Percentiles rank a stretch among this genome's conserved stretches.
Evolutionary conservation across 2,113 vertebrate genomes (phyloP).

Genomic region (Rhynchopsitta pachyrhyncha): DNA sequence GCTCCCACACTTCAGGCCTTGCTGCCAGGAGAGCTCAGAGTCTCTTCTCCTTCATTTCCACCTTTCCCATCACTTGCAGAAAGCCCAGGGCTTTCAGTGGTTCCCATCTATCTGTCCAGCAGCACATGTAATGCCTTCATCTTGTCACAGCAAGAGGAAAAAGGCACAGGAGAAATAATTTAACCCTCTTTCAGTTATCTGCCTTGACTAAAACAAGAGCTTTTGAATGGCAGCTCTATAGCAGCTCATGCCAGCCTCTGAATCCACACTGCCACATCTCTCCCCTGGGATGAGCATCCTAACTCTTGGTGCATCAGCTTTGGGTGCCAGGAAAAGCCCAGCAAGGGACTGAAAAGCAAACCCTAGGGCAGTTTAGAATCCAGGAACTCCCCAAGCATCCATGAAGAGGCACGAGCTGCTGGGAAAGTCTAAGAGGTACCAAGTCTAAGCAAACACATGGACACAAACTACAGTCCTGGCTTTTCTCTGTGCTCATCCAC

Average conservation of each 20-base stretch:
- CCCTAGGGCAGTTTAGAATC: too few relatives aligned
- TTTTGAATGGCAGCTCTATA: too few relatives aligned
- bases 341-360: accelerated
- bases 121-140: not conserved
- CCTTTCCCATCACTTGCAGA: not conserved
- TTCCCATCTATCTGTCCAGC: not conserved
- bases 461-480: accelerated
- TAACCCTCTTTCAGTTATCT: too few relatives aligned
- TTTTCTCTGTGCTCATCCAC: not conserved
- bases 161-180: not conserved
- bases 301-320: too few relatives aligned
- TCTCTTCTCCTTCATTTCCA: not conserved
- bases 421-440: not conserved
- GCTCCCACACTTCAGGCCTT: not conserved
- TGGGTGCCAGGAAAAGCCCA: not conserved
- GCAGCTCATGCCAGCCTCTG: not conserved
- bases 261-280: too few relatives aligned
- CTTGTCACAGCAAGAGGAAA: not conserved
- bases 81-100: not conserved
- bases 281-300: not conserved
- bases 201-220: too few relatives aligned
- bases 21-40: not conserved
- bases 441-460: accelerated
- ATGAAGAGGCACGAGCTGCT: not conserved
- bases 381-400: not conserved